Base-by-base conservation (phyloP, 2,113 vertebrate genomes). In the Acrocephalus arundinaceus region DNA sequence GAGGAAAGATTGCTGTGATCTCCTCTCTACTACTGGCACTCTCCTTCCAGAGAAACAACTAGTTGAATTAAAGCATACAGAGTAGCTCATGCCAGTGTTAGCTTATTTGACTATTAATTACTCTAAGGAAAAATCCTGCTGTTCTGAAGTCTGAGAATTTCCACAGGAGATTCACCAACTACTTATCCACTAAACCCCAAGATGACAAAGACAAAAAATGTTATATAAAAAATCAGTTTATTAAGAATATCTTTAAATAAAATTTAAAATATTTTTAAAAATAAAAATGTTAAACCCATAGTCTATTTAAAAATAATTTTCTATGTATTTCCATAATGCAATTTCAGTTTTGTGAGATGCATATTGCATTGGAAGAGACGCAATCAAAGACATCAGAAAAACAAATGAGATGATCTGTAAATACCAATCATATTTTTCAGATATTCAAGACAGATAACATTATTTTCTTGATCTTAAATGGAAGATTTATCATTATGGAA, bases 351-450 rank as follows among this genome's bases (percentile, higher is more conserved):
- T 48, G 31, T 33, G 49, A 87, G 52, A 86, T 52, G n/a, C 23
- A 28, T 9, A 87, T 21, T 19, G 20, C 43, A 61, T 3, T 65
- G 65, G 79, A 84, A 93, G 67, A 71, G 55, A 90, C 73, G 72
- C 27, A 92, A 75, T 80, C 68, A 86, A 90, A 96, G 52, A 58
- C 5, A 20, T 66, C 49, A 66, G 61, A 49, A 92, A 95, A 94
- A 89, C 55, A 85, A 92, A 88, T 13, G 33, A 37, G 52, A 61
- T 81, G 63, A 93, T 61, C 52, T 70, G 41, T 57, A 95, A 96
- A 82, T 15, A 89, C 65, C 39, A 90, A 74, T 80, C 55, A 51
- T 58, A 67, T 90, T 71, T 85, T 86, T 86, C 1, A 2, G 30
- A 72, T 80, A 54, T 46, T 87, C 49, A 89, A 72, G 85, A 81